These are phyloP conservation scores for Heliconius hermathena DNA, from an alignment of 1,140 invertebrate genomes.

Conservation along the genomic window DNA sequence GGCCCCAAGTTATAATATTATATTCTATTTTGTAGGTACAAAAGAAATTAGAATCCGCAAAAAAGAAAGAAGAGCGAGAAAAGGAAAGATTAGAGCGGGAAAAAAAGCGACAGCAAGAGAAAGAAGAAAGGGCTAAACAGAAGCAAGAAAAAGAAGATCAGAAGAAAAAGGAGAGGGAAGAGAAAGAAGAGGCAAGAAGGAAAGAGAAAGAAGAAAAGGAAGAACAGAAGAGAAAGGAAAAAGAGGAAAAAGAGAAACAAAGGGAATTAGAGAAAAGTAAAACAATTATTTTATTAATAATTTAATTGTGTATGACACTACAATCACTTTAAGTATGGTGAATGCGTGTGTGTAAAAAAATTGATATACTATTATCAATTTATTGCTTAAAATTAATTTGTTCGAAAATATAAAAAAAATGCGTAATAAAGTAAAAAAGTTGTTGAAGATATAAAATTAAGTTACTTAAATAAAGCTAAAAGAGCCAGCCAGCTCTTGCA, in stretches of 20 bases:
- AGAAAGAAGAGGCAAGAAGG: slow-evolving; percentile 69
- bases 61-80: slow-evolving; percentile 75
- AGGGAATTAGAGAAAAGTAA: slow-evolving; percentile 76
- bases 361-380: too few species aligned
- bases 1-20: neutral
- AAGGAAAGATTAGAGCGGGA: slow-evolving; percentile 79
- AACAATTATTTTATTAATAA: slow-evolving; percentile 26
- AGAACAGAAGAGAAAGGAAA: slow-evolving; percentile 80
- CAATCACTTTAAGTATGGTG: too few species aligned
- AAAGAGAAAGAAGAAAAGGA: slow-evolving; percentile 77
- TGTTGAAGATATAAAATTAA: too few species aligned
- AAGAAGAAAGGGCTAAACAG: slow-evolving; percentile 68
- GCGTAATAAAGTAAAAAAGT: too few species aligned
- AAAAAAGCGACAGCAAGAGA: slow-evolving; percentile 72
- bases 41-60: slow-evolving; percentile 79
- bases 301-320: too few species aligned
- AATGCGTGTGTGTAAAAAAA: too few species aligned
- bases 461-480: too few species aligned
- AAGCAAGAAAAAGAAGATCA: slow-evolving; percentile 74
- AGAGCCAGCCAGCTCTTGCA: too few species aligned
- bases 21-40: slow-evolving; percentile 61
- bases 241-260: slow-evolving; percentile 80
- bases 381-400: too few species aligned
- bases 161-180: slow-evolving; percentile 71
- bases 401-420: too few species aligned